These are phyloP conservation scores for Colaptes auratus DNA, from an alignment of 2,113 vertebrate species.

Conservation along the genomic window DNA sequence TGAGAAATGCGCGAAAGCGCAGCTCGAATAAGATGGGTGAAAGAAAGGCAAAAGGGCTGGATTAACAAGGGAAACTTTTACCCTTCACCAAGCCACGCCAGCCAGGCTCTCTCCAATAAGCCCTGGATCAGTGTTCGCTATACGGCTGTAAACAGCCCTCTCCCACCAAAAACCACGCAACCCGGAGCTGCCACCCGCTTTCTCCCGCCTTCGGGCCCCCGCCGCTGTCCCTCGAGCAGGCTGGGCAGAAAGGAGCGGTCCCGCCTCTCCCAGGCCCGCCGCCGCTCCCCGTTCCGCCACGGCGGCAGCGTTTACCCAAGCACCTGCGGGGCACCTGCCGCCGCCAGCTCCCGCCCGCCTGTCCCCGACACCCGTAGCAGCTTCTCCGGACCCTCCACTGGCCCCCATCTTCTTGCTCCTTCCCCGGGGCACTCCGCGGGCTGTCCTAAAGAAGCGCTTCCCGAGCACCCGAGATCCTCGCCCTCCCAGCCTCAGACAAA, in stretches of 20 bases:
- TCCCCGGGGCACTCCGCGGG: neutral
- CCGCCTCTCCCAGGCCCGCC: neutral
- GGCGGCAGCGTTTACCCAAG: neutral
- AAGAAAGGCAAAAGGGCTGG: neutral
- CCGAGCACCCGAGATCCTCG: neutral
- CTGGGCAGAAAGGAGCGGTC: neutral
- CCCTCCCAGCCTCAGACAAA: neutral
- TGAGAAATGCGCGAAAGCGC: neutral
- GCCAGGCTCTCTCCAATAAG: neutral
- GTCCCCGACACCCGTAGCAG: neutral
- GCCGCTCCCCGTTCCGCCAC: neutral
- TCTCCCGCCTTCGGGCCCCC: neutral
- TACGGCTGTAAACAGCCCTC: neutral
- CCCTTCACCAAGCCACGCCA: neutral
- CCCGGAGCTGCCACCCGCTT: neutral
- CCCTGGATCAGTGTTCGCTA: rapidly evolving
- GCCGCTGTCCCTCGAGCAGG: neutral
- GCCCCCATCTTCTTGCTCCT: neutral
- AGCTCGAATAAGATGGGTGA: neutral
- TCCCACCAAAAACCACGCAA: too few species aligned
- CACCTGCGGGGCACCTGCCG: constrained; percentile 16
- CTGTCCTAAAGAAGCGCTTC: neutral
- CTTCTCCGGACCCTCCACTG: neutral
- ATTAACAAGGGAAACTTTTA: neutral
- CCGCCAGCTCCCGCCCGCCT: neutral